Evolutionary conservation across 1,140 invertebrate genomes (phyloP).

Genomic region (Drosophila littoralis): DNA sequence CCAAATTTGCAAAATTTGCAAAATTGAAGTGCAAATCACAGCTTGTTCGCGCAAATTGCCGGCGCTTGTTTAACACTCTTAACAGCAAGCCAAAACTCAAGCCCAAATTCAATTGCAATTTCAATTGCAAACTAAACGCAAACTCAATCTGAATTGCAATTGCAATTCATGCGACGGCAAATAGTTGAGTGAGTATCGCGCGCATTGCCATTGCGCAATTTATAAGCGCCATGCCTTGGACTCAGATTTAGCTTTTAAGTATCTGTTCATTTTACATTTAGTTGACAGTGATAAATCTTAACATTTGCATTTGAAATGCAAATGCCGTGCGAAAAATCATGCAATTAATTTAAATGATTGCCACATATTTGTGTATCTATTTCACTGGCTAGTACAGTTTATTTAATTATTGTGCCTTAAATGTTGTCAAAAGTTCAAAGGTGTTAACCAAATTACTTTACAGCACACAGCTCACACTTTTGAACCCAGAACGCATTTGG

Average conservation of each 20-base stretch:
- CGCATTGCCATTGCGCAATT: constrained; percentile 61
- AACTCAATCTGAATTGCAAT: constrained; percentile 36
- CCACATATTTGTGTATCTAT: constrained; percentile 7
- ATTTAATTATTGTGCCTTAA: constrained; percentile 2
- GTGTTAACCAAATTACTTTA: neutral
- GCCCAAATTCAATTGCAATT: constrained; percentile 39
- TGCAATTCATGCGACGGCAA: constrained; percentile 69
- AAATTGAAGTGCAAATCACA: constrained; percentile 57
- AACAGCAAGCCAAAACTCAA: constrained; percentile 26
- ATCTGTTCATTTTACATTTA: constrained; percentile 69
- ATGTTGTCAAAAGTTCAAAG: neutral
- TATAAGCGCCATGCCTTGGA: constrained; percentile 69
- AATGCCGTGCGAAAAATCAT: constrained; percentile 41
- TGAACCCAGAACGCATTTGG: neutral
- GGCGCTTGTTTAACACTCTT: constrained; percentile 60
- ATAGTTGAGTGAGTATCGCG: constrained; percentile 64
- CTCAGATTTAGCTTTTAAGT: constrained; percentile 61
- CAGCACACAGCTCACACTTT: neutral
- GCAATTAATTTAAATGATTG: constrained; percentile 53
- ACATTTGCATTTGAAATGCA: constrained; percentile 64
- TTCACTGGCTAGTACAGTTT: constrained; percentile 15
- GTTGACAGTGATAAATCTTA: constrained; percentile 80
- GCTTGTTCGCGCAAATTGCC: constrained; percentile 52
- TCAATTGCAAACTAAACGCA: constrained; percentile 26
- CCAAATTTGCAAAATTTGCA: constrained; percentile 17